Evolutionary conservation across 2,113 vertebrate genomes (phyloP).

Genomic region (Caloenas nicobarica): DNA sequence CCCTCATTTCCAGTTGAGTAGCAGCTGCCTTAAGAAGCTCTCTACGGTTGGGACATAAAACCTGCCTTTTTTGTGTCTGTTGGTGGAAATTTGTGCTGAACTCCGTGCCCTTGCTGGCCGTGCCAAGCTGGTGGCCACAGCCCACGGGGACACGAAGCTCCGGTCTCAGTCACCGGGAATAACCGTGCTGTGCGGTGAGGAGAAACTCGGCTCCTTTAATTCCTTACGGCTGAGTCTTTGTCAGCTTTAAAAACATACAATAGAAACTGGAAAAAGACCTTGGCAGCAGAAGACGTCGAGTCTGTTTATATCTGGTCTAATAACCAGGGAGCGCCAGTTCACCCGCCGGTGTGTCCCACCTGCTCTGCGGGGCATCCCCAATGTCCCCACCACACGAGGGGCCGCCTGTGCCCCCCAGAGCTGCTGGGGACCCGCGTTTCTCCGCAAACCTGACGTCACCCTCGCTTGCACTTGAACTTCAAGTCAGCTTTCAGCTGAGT

Average conservation of each 20-base stretch:
- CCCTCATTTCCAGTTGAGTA: background rate
- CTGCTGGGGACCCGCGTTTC: background rate
- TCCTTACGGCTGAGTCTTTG: background rate
- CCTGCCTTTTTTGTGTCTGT: background rate
- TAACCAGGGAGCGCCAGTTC: fast-evolving
- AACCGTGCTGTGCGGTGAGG: fast-evolving
- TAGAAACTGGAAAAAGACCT: background rate
- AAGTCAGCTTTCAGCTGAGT: background rate
- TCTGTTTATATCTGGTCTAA: background rate
- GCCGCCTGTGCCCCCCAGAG: fast-evolving
- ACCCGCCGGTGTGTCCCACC: too few species aligned
- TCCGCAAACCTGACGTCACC: background rate
- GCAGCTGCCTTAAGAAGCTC: background rate
- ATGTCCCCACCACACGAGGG: too few species aligned
- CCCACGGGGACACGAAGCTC: fast-evolving
- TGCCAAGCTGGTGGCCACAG: background rate
- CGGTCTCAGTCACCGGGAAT: background rate
- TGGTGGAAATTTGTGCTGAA: background rate
- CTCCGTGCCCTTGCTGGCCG: background rate
- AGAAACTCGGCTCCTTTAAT: background rate
- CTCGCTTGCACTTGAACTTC: background rate
- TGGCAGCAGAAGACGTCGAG: background rate
- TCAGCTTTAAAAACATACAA: background rate
- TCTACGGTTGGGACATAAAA: background rate
- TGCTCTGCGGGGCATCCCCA: too few species aligned